phyloP scores from a whole-genome alignment of 2,888 invertebrate species.

The Lasioglossum lativentre region DNA sequence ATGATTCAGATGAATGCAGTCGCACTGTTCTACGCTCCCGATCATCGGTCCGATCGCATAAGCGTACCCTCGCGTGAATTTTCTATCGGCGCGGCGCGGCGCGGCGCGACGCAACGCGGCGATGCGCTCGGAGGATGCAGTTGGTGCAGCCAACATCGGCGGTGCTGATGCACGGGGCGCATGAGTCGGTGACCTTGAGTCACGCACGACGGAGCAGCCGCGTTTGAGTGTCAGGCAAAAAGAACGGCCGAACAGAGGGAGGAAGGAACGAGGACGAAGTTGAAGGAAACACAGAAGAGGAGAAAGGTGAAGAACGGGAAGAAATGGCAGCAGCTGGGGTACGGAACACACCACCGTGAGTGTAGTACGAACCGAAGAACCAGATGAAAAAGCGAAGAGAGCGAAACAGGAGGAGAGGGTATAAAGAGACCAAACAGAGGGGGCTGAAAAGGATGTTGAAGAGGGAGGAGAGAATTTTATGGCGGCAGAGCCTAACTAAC shows the following conservation, averaged over 20 bases:
- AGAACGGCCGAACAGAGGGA: conserved; percentile 32
- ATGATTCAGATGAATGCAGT: too few species aligned
- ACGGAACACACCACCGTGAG: conserved; percentile 17
- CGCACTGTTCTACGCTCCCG: too few species aligned
- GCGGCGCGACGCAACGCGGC: too few species aligned
- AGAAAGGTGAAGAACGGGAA: conserved; percentile 24
- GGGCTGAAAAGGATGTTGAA: conserved; percentile 54
- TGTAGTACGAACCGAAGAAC: conserved; percentile 17
- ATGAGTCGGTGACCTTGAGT: conserved; percentile 75
- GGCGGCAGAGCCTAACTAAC: conserved; percentile 59
- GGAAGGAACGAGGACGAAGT: conserved; percentile 43
- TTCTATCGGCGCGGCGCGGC: too few species aligned
- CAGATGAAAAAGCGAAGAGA: conserved; percentile 9
- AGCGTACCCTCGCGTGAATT: too few species aligned
- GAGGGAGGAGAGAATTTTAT: conserved; percentile 56
- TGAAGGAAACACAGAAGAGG: conserved; percentile 47
- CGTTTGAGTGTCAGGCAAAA: conserved; percentile 55
- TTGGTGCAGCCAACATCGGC: not conserved
- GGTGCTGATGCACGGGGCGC: conserved; percentile 37
- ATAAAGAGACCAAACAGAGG: conserved; percentile 47
- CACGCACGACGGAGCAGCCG: conserved; percentile 71
- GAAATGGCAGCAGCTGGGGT: conserved; percentile 22
- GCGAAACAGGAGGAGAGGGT: conserved; percentile 10
- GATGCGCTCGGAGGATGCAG: not conserved
- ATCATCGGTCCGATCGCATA: too few species aligned